phyloP scores from a whole-genome alignment of 2,113 vertebrate species.

The Theristicus caerulescens region DNA sequence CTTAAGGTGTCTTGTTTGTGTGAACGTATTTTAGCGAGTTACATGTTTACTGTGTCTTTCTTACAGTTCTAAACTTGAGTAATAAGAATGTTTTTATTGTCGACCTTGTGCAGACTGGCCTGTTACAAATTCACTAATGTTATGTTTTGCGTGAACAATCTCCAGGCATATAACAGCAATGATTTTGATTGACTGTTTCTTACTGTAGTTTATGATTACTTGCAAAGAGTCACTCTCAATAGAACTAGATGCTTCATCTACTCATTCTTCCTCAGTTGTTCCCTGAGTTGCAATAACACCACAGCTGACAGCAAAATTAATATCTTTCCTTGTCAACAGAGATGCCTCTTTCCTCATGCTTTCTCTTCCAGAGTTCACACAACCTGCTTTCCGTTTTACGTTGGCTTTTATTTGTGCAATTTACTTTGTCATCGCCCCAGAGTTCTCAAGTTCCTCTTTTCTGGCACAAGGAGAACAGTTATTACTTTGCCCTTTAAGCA shows the following conservation, averaged over 20 bases:
- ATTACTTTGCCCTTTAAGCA: slow-evolving; percentile 14
- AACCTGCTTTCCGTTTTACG: slow-evolving; percentile 5
- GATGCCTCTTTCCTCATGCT: background rate
- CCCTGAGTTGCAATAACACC: slow-evolving; percentile 17
- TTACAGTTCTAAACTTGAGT: background rate
- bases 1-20: background rate
- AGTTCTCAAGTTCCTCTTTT: slow-evolving; percentile 15
- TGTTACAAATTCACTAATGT: slow-evolving; percentile 20
- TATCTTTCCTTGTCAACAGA: slow-evolving; percentile 37
- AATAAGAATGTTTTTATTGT: background rate
- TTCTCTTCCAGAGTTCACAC: slow-evolving; percentile 14
- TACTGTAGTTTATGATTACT: slow-evolving; percentile 17
- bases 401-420: slow-evolving; percentile 8
- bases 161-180: background rate
- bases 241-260: slow-evolving; percentile 30
- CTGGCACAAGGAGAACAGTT: background rate
- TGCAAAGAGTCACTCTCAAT: background rate
- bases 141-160: background rate
- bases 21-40: background rate
- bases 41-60: background rate
- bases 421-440: background rate
- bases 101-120: background rate
- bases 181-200: slow-evolving; percentile 34
- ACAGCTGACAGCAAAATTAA: slow-evolving; percentile 46
- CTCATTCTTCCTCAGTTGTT: slow-evolving; percentile 31